Evolutionary conservation across 2,113 vertebrate genomes (phyloP).

Genomic region (Pteruthius melanotis): DNA sequence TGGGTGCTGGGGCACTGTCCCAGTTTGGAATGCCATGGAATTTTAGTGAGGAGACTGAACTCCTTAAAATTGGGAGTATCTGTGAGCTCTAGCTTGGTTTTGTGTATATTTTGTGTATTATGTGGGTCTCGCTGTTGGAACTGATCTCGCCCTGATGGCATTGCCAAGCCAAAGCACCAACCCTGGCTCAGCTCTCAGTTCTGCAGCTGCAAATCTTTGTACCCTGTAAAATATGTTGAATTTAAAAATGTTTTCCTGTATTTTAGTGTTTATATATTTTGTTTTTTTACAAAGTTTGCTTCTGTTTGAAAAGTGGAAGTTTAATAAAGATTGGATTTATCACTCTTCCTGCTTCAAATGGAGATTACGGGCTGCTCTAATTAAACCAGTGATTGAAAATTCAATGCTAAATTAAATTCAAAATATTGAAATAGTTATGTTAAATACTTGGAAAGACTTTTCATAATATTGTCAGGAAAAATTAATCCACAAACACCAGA

Average conservation of each 20-base stretch:
- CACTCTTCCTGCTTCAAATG: neutral
- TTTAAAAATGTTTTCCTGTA: neutral
- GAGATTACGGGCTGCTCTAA: neutral
- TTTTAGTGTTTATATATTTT: neutral
- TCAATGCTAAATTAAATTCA: neutral
- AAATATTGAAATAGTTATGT: neutral
- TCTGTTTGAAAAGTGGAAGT: neutral
- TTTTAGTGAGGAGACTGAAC: neutral
- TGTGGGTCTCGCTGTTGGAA: neutral
- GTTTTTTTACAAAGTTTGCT: neutral
- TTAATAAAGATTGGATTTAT: conserved; percentile 33
- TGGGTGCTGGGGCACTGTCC: neutral
- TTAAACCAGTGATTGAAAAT: neutral
- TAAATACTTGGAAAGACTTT: neutral
- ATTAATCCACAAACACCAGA: no score
- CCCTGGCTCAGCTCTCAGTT: neutral
- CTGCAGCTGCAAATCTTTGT: neutral
- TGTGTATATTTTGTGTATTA: neutral
- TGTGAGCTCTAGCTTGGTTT: neutral
- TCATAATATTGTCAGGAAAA: fast-evolving
- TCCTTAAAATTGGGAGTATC: neutral
- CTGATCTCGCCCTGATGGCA: neutral
- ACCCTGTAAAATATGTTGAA: conserved; percentile 9
- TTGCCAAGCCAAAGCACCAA: neutral
- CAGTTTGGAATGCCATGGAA: neutral